phyloP scores from a whole-genome alignment of 2,797 vertebrate genomes.

The Halcyon leucocephala region DNA sequence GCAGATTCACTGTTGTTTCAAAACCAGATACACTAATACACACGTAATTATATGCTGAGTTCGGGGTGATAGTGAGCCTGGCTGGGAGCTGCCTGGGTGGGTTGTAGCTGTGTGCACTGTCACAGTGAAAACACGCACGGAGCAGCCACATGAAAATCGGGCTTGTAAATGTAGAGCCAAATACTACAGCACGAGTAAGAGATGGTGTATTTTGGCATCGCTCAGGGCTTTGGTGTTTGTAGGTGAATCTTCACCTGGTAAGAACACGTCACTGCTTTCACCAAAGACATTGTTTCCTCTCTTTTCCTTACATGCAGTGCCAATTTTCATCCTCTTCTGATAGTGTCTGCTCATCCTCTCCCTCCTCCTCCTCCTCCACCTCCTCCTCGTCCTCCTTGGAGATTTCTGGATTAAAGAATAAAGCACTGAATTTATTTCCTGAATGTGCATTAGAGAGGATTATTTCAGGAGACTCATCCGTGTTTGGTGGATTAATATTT shows the following conservation, averaged over 20 bases:
- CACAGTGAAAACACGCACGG: accelerated
- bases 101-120: accelerated
- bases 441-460: constrained; percentile 57
- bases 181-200: neutral
- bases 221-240: neutral
- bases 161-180: neutral
- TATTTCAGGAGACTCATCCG: constrained; percentile 47
- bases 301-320: neutral
- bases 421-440: constrained; percentile 64
- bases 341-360: neutral
- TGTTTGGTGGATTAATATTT: constrained; percentile 61
- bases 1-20: neutral
- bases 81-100: neutral
- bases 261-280: neutral
- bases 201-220: neutral
- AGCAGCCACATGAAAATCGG: neutral
- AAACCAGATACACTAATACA: neutral
- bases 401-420: constrained; percentile 72
- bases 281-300: neutral
- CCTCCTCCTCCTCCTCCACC: neutral
- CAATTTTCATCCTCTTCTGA: constrained; percentile 2
- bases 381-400: constrained; percentile 58
- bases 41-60: accelerated
- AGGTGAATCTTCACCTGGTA: neutral
- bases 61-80: neutral